Conservation (phyloP, 2,797 vertebrate genomes). For the Sylvia borin region DNA sequence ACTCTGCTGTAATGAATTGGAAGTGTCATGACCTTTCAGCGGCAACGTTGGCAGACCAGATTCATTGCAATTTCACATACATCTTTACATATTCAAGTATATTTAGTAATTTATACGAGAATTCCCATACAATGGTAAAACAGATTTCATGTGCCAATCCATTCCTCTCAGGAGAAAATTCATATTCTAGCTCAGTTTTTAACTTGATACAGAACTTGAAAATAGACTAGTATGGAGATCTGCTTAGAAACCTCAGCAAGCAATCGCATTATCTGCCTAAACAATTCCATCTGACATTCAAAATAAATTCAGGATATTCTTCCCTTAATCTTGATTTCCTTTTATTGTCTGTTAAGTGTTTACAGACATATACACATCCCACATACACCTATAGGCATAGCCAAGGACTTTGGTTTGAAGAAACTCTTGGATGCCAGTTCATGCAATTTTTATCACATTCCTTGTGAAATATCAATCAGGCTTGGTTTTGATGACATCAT, state of each 20-base stretch:
- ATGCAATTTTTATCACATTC: neutral
- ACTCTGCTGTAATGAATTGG: neutral
- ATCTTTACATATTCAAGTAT: neutral
- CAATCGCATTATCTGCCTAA: neutral
- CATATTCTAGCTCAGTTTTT: neutral
- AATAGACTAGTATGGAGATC: neutral
- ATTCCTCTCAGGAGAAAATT: neutral
- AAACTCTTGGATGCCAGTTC: neutral
- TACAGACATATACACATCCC: accelerated
- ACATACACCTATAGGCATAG: no score
- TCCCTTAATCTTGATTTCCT: neutral
- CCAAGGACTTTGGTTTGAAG: neutral
- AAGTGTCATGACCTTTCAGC: neutral
- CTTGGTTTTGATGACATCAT: neutral
- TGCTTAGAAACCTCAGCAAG: neutral
- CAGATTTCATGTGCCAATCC: neutral
- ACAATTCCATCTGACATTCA: neutral
- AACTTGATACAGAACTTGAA: neutral
- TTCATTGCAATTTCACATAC: neutral
- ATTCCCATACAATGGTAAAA: neutral
- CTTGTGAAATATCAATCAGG: neutral
- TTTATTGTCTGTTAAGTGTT: neutral
- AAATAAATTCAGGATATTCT: neutral
- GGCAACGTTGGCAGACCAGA: neutral
- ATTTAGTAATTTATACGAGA: neutral